Percentiles rank a stretch among this genome's conserved stretches.
These are phyloP conservation scores for Leptatherina wallacei DNA, from an alignment of 2,797 vertebrate species.

Conservation along the genomic window DNA sequence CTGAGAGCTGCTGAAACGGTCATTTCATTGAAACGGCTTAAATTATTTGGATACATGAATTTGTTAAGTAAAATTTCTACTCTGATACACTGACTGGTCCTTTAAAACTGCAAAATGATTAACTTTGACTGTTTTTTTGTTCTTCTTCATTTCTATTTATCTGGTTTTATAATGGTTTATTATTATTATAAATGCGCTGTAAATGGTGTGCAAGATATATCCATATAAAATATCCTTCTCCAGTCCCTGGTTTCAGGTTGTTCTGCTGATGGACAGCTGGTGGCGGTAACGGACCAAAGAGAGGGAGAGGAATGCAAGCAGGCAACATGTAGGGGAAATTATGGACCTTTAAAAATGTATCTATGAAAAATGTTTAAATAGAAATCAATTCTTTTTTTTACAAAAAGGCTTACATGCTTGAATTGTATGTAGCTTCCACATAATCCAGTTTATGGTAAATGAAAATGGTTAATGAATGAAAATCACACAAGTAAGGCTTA, in stretches of 20 bases:
- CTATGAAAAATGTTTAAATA: not conserved
- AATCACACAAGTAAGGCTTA: not conserved
- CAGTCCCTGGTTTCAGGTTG: not conserved
- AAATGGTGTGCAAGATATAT: not conserved
- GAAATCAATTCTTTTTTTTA: not conserved
- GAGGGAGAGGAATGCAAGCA: not conserved
- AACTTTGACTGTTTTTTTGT: not conserved
- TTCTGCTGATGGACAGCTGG: conserved; percentile 1
- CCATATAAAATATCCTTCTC: not conserved
- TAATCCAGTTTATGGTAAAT: not conserved
- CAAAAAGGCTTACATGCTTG: not conserved
- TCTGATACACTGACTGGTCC: no score
- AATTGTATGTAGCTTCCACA: not conserved
- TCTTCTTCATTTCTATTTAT: not conserved
- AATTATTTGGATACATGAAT: no score
- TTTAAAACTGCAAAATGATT: no score
- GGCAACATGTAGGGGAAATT: not conserved
- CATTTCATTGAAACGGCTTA: no score
- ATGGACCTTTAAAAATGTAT: not conserved
- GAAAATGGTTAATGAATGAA: not conserved
- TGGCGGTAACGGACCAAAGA: not conserved
- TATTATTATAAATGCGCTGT: not conserved
- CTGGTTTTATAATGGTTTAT: not conserved
- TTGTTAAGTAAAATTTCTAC: no score
- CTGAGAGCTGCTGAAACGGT: not conserved